Conservation (phyloP, 2,888 invertebrate genomes). For the Dastarcus helophoroides region DNA sequence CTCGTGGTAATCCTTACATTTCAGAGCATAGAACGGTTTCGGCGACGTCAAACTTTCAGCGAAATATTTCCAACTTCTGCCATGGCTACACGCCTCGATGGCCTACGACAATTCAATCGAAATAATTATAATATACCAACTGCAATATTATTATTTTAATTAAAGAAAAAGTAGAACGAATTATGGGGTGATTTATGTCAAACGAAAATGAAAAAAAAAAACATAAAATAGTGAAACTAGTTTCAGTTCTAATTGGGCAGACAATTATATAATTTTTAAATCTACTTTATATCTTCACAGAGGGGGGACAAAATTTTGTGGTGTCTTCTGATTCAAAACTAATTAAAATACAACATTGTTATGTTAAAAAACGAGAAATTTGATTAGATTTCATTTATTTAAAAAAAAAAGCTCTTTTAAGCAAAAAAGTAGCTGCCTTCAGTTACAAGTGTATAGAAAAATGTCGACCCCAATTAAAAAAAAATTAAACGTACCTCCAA, state of each 20-base stretch:
- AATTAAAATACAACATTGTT: too few species aligned
- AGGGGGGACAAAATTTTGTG: too few species aligned
- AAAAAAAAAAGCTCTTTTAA: too few species aligned
- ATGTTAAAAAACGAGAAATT: too few species aligned
- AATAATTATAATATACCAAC: too few species aligned
- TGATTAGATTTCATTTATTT: too few species aligned
- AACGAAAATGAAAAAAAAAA: background rate
- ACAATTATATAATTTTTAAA: too few species aligned
- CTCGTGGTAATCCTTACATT: conserved; percentile 45
- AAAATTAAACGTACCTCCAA: conserved; percentile 8
- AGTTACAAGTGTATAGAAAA: too few species aligned
- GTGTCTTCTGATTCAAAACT: too few species aligned
- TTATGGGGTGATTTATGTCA: background rate
- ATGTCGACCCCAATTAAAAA: conserved; percentile 1
- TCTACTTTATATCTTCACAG: too few species aligned
- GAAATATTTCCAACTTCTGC: conserved; percentile 49
- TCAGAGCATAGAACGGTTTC: conserved; percentile 42
- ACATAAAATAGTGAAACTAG: background rate
- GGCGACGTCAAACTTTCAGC: conserved; percentile 50
- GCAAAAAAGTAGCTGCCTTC: too few species aligned
- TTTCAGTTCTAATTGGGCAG: too few species aligned
- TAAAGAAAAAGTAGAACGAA: background rate
- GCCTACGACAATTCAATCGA: conserved; percentile 13
- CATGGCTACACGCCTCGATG: conserved; percentile 59
- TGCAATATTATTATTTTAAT: background rate